A percentile compares a stretch with the other conserved stretches of the same genome.
Conservation (phyloP, 1,140 invertebrate genomes). For the Coelopa frigida region DNA sequence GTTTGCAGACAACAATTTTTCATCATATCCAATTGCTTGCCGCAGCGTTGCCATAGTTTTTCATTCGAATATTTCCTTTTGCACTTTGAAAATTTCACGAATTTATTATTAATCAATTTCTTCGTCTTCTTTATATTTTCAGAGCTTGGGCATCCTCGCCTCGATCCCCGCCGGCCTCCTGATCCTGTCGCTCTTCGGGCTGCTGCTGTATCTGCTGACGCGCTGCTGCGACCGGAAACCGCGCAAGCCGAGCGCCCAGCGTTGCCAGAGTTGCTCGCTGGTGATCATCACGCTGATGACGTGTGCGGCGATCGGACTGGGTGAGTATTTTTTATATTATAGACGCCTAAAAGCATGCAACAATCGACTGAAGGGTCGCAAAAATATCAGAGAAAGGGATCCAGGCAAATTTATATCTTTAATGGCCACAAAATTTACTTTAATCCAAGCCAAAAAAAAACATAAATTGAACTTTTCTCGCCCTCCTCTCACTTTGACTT, state of each 20-base stretch:
- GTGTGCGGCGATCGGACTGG: conserved; percentile 63
- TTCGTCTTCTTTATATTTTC: conserved; percentile 22
- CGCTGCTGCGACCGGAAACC: conserved; percentile 89
- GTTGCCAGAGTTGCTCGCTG: conserved; percentile 66
- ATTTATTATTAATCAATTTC: background rate
- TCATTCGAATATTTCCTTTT: background rate
- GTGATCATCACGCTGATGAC: conserved; percentile 77
- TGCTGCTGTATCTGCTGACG: conserved; percentile 84
- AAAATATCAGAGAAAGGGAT: too few relatives aligned
- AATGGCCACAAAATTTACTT: too few relatives aligned
- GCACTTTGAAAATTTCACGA: background rate
- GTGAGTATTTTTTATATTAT: too few relatives aligned
- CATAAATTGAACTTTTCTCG: too few relatives aligned
- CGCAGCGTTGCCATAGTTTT: background rate
- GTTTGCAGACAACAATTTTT: background rate
- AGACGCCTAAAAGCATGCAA: too few relatives aligned
- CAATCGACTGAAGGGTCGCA: too few relatives aligned
- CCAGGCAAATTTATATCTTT: too few relatives aligned
- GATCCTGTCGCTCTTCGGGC: conserved; percentile 76
- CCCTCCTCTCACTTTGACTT: too few relatives aligned
- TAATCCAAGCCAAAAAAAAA: too few relatives aligned
- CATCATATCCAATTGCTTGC: background rate
- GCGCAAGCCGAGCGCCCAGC: conserved; percentile 64
- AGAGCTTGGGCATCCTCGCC: conserved; percentile 85
- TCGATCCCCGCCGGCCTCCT: conserved; percentile 85